These are phyloP conservation scores for Bellardia pandia DNA, from an alignment of 2,888 invertebrate species.

Conservation along the genomic window DNA sequence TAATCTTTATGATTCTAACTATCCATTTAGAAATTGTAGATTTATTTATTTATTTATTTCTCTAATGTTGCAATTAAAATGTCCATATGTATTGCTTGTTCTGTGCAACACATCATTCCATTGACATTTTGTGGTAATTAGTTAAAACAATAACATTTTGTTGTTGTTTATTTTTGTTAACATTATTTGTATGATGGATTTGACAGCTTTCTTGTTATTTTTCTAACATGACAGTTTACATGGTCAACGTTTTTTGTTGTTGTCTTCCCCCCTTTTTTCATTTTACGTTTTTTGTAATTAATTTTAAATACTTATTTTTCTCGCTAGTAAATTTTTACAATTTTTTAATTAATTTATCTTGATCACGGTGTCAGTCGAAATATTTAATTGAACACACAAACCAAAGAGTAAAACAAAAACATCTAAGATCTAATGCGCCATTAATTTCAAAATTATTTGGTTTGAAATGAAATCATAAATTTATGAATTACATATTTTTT, in stretches of 20 bases:
- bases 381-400: constrained; percentile 28
- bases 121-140: not conserved
- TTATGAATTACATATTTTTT: constrained; percentile 46
- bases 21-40: too few species aligned
- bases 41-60: too few species aligned
- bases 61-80: too few species aligned
- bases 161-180: not conserved
- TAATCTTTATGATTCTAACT: too few species aligned
- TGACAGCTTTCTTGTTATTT: constrained; percentile 13
- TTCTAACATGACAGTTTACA: constrained; percentile 41
- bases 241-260: not conserved
- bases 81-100: too few species aligned
- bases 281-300: not conserved
- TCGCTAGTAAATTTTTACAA: constrained; percentile 22
- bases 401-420: not conserved
- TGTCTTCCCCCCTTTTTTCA: not conserved
- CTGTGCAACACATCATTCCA: not conserved
- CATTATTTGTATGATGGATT: constrained; percentile 32
- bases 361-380: constrained; percentile 45
- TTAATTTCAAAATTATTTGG: constrained; percentile 58
- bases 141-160: not conserved
- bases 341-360: constrained; percentile 63
- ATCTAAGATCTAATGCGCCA: constrained; percentile 37
- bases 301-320: not conserved
- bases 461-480: constrained; percentile 33